Evolutionary conservation across 2,113 vertebrate species (phyloP).

Genomic region (Herpetotheres cachinnans): DNA sequence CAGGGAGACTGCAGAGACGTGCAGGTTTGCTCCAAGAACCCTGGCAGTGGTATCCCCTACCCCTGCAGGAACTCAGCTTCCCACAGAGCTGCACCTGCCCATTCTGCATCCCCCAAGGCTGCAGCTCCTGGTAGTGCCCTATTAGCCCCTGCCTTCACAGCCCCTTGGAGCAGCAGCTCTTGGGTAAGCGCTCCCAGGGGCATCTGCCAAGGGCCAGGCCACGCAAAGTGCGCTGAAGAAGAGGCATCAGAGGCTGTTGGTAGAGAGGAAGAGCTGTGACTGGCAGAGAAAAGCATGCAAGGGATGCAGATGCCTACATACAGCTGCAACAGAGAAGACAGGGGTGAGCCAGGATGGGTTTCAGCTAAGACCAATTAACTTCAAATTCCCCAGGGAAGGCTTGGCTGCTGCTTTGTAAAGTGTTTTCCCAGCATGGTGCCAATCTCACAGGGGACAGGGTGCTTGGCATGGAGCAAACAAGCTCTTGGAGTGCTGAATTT

Average conservation of each 20-base stretch:
- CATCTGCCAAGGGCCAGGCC: not conserved
- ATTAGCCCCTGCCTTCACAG: not conserved
- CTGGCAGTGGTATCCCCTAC: not conserved
- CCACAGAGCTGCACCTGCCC: not conserved
- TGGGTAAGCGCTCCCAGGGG: accelerated
- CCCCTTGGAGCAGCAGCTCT: not conserved
- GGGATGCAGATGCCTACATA: not conserved
- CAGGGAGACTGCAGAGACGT: not conserved
- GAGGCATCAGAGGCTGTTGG: not conserved
- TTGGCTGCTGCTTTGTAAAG: not conserved
- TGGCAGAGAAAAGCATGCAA: not conserved
- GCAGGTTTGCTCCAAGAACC: not conserved
- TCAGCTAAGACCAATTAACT: not conserved
- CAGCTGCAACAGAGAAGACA: not conserved
- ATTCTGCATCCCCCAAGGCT: not conserved
- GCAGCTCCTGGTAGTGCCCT: not conserved
- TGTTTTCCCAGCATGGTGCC: not conserved
- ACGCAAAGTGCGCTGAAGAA: not conserved
- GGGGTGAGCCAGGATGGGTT: not conserved
- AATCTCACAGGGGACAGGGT: not conserved
- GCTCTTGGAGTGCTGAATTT: not conserved
- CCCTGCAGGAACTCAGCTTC: not conserved
- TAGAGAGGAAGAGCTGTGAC: not conserved
- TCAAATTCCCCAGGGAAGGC: not conserved
- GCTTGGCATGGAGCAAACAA: not conserved